Evolutionary conservation across 2,888 invertebrate species (phyloP), one percentile per base, ranked within the genome.

Genomic region (Stenoptilia bipunctidactyla): DNA sequence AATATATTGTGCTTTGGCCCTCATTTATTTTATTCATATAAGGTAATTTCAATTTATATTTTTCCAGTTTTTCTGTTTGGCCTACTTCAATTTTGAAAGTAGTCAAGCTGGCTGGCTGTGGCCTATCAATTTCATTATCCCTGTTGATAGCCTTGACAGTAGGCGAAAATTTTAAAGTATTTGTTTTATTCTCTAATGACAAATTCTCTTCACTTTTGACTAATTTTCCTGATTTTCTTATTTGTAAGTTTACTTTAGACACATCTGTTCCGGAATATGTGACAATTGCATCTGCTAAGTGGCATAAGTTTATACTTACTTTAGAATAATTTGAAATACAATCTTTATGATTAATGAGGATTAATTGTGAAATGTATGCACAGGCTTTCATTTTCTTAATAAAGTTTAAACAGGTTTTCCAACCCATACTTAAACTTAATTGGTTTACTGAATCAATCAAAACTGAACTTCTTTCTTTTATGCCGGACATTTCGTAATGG

Each of bases 31-130:
- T 84, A 50, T 68, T 80, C 82, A 80, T 80, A 55, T 90, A 90
- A 0, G 90, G 90, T 40, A 90, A 67, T 43, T 88, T 76, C 27
- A 90, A 62, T 50, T 86, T 83, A 45, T 84, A 77, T 45, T 86
- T 86, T 9, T 88, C 86, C 49, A 87, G 67, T 50, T 87, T 87
- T 40, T 89, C 89, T 40, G 77, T 72, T 45, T 89, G 88, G 41
- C 86, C 86, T 0, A 89, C 71, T 54, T 87, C 86, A 51, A 90
- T 86, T 67, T 87, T 89, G 56, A 90, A 90, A 40, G 90, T 89
- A 1, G 89, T 71, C 4, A 89, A 55, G 42, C 61, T 67, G 2
- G 55, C 62, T 1, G 83, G 82, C n/a, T 53, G 59, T 27, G 61
- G 72, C 56, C 68, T 85, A 53, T 51, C 83, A 54, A 58, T 59